Percentiles rank a stretch among this genome's conserved stretches.
Conservation (phyloP, 2,888 invertebrate genomes). For the Polia nebulosa region DNA sequence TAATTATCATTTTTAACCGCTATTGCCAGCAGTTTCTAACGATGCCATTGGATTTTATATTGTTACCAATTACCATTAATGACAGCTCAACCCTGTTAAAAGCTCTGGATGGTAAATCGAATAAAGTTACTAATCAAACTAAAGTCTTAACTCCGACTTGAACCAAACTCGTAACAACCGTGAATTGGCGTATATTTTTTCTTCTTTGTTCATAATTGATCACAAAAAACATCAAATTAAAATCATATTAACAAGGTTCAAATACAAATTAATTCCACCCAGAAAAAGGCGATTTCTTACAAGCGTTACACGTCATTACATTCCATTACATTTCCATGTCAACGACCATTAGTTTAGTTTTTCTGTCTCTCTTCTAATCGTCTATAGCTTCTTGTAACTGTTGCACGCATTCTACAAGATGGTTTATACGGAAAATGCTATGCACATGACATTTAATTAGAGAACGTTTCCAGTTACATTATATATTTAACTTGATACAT, state of each 20-base stretch:
- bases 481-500: conserved; percentile 82
- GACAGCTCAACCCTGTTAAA: conserved; percentile 4
- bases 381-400: conserved; percentile 71
- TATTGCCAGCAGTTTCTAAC: conserved; percentile 14
- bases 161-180: neutral
- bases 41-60: conserved; percentile 40
- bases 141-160: neutral
- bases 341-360: conserved; percentile 70
- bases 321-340: conserved; percentile 61
- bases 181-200: neutral
- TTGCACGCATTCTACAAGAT: conserved; percentile 80
- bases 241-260: conserved; percentile 12
- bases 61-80: conserved; percentile 25
- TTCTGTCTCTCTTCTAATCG: conserved; percentile 70
- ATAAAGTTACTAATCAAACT: conserved; percentile 7
- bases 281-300: conserved; percentile 11
- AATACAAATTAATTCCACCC: conserved; percentile 4
- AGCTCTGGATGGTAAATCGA: conserved; percentile 9
- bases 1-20: conserved; percentile 15
- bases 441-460: conserved; percentile 85
- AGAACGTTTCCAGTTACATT: conserved; percentile 78
- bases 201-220: conserved; percentile 1
- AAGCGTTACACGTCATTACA: conserved; percentile 43
- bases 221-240: conserved; percentile 8
- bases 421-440: conserved; percentile 81